phyloP scores from a whole-genome alignment of 2,797 vertebrate genomes.

The Oreochromis grahami region DNA sequence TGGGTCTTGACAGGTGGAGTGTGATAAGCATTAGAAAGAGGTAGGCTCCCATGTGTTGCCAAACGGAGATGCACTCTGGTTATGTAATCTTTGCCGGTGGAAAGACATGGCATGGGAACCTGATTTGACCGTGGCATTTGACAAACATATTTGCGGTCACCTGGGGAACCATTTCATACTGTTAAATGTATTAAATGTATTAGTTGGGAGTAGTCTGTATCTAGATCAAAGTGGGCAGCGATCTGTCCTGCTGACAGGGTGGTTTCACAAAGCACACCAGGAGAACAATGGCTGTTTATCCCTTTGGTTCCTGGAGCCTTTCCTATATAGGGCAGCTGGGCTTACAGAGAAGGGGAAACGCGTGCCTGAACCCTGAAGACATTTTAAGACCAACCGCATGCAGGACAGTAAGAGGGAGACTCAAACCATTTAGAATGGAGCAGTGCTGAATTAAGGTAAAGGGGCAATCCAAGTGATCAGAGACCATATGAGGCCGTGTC shows the following conservation, averaged over 20 bases:
- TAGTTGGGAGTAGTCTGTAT: neutral
- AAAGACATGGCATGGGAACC: slow-evolving; percentile 27
- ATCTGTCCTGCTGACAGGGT: slow-evolving; percentile 48
- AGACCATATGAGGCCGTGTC: neutral
- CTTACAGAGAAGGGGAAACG: slow-evolving; percentile 41
- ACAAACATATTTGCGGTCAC: slow-evolving; percentile 2
- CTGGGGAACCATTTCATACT: slow-evolving; percentile 5
- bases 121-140: slow-evolving; percentile 10
- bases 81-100: slow-evolving; percentile 1
- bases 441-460: neutral
- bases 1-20: slow-evolving; percentile 46
- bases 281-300: slow-evolving; percentile 74
- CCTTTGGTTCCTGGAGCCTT: slow-evolving; percentile 65
- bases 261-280: slow-evolving; percentile 49
- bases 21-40: slow-evolving; percentile 63
- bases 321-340: slow-evolving; percentile 49
- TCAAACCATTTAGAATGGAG: neutral
- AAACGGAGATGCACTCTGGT: slow-evolving; percentile 40
- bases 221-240: slow-evolving; percentile 28
- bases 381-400: slow-evolving; percentile 6
- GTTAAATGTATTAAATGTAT: neutral
- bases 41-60: slow-evolving; percentile 16
- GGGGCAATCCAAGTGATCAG: neutral
- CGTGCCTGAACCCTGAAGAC: slow-evolving; percentile 38
- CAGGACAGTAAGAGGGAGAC: neutral